phyloP scores from a whole-genome alignment of 2,797 vertebrate species.

The Typhlichthys subterraneus region DNA sequence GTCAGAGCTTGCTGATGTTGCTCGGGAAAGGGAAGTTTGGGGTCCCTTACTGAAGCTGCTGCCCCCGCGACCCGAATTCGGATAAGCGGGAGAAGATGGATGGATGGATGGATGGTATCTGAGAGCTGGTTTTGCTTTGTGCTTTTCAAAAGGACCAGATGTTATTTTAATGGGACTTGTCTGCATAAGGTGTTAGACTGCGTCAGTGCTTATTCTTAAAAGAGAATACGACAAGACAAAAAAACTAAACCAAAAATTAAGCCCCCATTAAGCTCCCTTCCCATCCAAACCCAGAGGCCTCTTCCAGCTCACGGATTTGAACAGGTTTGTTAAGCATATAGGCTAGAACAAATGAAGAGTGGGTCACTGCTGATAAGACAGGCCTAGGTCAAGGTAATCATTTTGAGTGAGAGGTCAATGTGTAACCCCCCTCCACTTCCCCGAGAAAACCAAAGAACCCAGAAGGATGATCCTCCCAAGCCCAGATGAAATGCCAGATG shows the following conservation, averaged over 20 bases:
- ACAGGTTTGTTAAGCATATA: constrained; percentile 5
- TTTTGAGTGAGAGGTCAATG: neutral
- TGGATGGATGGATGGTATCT: no score
- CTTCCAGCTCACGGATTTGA: constrained; percentile 1
- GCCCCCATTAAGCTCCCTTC: neutral
- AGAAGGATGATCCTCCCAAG: neutral
- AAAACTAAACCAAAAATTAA: neutral
- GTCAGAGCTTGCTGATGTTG: no score
- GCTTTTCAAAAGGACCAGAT: neutral
- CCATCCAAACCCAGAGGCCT: neutral
- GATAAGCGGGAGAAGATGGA: no score
- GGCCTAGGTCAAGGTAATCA: neutral
- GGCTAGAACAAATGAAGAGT: neutral
- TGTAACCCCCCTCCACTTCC: neutral
- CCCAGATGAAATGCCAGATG: neutral
- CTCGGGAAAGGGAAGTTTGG: no score
- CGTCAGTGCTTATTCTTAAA: neutral
- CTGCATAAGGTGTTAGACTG: neutral
- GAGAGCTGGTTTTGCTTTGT: constrained; percentile 14
- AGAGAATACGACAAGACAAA: neutral
- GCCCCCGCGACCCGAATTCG: no score
- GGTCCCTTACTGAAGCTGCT: no score
- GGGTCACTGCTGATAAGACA: neutral
- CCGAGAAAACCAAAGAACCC: neutral
- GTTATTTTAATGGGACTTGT: no score